Conservation (phyloP, 2,888 invertebrate species). For the Chouioia cunea region DNA sequence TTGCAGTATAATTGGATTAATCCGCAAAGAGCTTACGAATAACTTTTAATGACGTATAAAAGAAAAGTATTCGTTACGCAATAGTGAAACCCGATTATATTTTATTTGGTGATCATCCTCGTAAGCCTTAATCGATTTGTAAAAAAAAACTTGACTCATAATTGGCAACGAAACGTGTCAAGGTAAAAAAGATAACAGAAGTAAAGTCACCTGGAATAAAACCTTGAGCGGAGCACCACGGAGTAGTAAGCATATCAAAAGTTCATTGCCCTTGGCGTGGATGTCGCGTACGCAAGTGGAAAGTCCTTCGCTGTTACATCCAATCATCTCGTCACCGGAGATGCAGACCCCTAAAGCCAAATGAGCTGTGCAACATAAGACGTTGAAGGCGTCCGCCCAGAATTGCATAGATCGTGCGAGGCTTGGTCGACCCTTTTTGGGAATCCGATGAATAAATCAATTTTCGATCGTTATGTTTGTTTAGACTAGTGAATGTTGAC, state of each 20-base stretch:
- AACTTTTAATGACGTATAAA: no score
- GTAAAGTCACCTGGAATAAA: slow-evolving; percentile 80
- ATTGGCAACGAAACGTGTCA: no score
- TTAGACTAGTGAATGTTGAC: neutral
- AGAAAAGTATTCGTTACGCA: no score
- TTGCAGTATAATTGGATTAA: no score
- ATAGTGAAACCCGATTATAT: no score
- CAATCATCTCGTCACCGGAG: slow-evolving; percentile 71
- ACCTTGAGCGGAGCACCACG: slow-evolving; percentile 82
- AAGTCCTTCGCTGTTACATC: slow-evolving; percentile 73
- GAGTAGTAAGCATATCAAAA: slow-evolving; percentile 80
- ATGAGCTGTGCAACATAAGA: slow-evolving; percentile 81
- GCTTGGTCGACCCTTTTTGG: slow-evolving; percentile 76
- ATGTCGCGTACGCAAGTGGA: slow-evolving; percentile 83
- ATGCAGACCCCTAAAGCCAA: slow-evolving; percentile 69
- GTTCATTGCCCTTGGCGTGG: slow-evolving; percentile 85
- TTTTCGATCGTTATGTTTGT: neutral
- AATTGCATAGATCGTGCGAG: slow-evolving; percentile 70
- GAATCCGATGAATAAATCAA: neutral
- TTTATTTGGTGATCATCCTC: no score
- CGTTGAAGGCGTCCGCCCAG: slow-evolving; percentile 72
- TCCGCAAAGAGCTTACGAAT: no score
- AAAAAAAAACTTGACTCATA: no score
- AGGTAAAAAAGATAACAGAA: no score
- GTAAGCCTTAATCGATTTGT: no score